Evolutionary conservation across 37 sponge, comb jelly and placozoan genomes (phyloP).

Genomic region (Ephydatia muelleri): DNA sequence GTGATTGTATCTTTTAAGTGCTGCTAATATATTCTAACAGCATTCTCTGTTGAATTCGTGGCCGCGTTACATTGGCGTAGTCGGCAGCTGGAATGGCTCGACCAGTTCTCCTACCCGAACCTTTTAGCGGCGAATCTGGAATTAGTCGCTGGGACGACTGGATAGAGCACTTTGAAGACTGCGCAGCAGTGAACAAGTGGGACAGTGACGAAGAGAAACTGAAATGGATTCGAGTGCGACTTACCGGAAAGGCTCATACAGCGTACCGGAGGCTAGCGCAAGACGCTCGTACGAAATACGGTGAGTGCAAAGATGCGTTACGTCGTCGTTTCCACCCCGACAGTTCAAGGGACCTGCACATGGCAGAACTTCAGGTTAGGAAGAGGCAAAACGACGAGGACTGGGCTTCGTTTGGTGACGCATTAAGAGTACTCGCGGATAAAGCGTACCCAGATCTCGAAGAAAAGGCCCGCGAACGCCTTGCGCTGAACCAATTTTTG

Average conservation of each 20-base stretch:
- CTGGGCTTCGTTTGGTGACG: background rate
- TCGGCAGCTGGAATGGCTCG: too few relatives aligned
- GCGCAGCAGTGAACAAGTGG: constrained; percentile 8
- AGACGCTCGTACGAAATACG: too few relatives aligned
- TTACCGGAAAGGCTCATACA: constrained; percentile 2
- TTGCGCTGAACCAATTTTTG: background rate
- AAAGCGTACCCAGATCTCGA: constrained; percentile 4
- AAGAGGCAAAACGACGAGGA: background rate
- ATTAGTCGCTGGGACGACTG: constrained; percentile 1
- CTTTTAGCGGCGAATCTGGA: background rate
- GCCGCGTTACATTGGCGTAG: too few relatives aligned
- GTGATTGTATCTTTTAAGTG: too few relatives aligned
- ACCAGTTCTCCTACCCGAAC: background rate
- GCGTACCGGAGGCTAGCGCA: too few relatives aligned
- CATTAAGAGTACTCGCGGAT: constrained; percentile 1
- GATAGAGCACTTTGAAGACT: background rate
- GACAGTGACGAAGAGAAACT: constrained; percentile 4
- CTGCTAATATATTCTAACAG: too few relatives aligned
- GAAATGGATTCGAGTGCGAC: constrained; percentile 8
- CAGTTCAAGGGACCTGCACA: background rate
- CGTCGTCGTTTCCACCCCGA: background rate
- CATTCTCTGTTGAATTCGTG: too few relatives aligned
- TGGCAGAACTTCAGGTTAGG: background rate
- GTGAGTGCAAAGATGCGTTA: too few relatives aligned
- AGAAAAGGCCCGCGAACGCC: constrained; percentile 8